Conservation (phyloP, 2,888 invertebrate genomes). For the Poecilus cupreus region DNA sequence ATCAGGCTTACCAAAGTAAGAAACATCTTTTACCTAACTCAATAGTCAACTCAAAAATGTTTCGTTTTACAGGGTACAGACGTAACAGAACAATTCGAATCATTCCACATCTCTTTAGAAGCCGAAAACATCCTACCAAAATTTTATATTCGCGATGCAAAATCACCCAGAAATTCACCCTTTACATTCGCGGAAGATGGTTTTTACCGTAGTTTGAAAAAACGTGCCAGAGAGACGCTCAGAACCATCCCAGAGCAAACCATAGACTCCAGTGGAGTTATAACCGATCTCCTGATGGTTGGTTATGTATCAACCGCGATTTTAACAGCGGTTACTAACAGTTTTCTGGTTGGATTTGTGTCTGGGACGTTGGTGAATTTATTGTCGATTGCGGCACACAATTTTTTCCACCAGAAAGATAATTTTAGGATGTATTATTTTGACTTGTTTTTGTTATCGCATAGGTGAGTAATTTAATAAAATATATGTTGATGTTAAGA, state of each 20-base stretch:
- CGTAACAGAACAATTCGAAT: conserved; percentile 87
- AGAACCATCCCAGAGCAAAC: conserved; percentile 74
- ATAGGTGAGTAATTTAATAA: conserved; percentile 23
- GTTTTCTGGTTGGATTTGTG: conserved; percentile 71
- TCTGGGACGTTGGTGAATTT: conserved; percentile 78
- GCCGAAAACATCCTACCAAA: conserved; percentile 78
- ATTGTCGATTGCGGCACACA: conserved; percentile 80
- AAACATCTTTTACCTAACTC: too few species aligned
- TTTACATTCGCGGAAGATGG: conserved; percentile 84
- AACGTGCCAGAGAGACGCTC: conserved; percentile 75
- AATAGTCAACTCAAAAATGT: too few species aligned
- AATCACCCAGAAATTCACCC: conserved; percentile 80
- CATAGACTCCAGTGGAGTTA: conserved; percentile 68
- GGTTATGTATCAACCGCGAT: conserved; percentile 68
- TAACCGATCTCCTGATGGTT: conserved; percentile 70
- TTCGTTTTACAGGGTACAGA: conserved; percentile 81
- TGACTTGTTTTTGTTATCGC: conserved; percentile 71
- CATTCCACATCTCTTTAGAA: conserved; percentile 79
- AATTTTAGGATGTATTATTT: conserved; percentile 88
- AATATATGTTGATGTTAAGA: too few species aligned
- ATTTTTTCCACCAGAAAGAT: conserved; percentile 84
- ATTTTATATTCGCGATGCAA: conserved; percentile 80
- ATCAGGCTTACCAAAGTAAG: conserved; percentile 80
- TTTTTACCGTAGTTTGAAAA: conserved; percentile 83
- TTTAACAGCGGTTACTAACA: conserved; percentile 69